Evolutionary conservation across 2,797 vertebrate species (phyloP).

Genomic region (Takifugu rubripes): DNA sequence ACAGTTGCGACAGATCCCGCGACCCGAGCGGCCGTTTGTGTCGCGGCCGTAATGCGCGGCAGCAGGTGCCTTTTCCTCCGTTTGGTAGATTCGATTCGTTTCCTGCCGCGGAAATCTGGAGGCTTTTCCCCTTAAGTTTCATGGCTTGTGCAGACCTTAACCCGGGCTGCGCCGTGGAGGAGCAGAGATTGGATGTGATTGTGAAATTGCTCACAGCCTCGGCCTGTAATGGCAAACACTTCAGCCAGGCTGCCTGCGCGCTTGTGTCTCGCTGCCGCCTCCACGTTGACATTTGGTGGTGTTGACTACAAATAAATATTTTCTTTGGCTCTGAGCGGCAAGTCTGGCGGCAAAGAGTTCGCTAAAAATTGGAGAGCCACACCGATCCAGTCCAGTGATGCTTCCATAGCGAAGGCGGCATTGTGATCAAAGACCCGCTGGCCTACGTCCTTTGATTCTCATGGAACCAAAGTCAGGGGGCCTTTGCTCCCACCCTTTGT

Average conservation of each 20-base stretch:
- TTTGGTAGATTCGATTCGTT: conserved; percentile 61
- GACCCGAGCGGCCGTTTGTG: conserved; percentile 49
- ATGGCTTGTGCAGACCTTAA: conserved; percentile 36
- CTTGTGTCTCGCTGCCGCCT: conserved; percentile 17
- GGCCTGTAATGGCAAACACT: conserved; percentile 37
- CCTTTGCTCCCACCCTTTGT: no score
- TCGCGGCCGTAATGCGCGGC: conserved; percentile 55
- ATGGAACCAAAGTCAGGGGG: no score
- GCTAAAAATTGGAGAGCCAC: no score
- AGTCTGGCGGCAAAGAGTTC: no score
- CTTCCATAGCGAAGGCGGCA: no score
- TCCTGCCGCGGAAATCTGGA: conserved; percentile 59
- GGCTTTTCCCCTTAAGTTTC: conserved; percentile 55
- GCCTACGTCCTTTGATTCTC: no score
- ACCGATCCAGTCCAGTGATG: no score
- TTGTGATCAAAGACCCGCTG: no score
- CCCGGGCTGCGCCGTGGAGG: conserved; percentile 15
- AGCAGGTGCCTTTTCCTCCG: conserved; percentile 60
- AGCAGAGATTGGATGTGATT: conserved; percentile 39
- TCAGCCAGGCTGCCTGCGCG: conserved; percentile 19
- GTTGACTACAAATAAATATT: conserved; percentile 10
- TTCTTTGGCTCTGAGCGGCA: background rate
- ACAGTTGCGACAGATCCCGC: conserved; percentile 33
- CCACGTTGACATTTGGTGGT: conserved; percentile 10
- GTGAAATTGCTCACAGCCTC: conserved; percentile 37